These are phyloP conservation scores for Thermophis baileyi DNA, from an alignment of 2,113 vertebrate genomes.

Conservation along the genomic window DNA sequence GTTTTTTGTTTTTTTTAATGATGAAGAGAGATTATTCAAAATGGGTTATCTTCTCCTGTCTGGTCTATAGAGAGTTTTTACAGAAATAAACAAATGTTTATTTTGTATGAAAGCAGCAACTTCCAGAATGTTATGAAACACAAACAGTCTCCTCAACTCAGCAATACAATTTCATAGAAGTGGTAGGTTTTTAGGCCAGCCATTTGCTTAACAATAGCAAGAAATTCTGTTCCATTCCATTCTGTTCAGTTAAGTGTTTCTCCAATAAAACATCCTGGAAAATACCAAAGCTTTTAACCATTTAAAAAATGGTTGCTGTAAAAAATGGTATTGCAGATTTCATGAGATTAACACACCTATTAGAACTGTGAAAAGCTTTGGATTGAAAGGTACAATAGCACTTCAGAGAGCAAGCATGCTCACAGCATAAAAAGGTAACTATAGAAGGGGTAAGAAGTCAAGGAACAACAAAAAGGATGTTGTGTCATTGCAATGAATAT, in stretches of 20 bases:
- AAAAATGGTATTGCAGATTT: neutral
- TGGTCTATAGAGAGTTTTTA: neutral
- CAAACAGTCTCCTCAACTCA: neutral
- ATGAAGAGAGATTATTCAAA: neutral
- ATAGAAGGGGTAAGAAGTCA: neutral
- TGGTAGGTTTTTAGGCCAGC: neutral
- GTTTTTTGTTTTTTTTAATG: neutral
- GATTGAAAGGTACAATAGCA: neutral
- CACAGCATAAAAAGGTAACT: neutral
- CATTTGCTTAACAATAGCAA: neutral
- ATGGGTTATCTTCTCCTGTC: neutral
- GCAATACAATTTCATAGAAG: neutral
- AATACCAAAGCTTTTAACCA: neutral
- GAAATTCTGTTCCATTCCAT: neutral
- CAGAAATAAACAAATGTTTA: neutral
- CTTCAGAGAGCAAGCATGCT: neutral
- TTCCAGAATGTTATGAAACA: neutral
- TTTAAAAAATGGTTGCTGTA: neutral
- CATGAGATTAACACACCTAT: neutral
- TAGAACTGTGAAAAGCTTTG: neutral
- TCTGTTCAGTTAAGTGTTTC: neutral
- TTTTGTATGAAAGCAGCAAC: neutral
- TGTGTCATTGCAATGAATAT: neutral
- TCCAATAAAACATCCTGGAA: neutral
- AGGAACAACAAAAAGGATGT: neutral